These are phyloP conservation scores for Brenthis daphne DNA, from an alignment of 2,888 invertebrate species.

Conservation along the genomic window DNA sequence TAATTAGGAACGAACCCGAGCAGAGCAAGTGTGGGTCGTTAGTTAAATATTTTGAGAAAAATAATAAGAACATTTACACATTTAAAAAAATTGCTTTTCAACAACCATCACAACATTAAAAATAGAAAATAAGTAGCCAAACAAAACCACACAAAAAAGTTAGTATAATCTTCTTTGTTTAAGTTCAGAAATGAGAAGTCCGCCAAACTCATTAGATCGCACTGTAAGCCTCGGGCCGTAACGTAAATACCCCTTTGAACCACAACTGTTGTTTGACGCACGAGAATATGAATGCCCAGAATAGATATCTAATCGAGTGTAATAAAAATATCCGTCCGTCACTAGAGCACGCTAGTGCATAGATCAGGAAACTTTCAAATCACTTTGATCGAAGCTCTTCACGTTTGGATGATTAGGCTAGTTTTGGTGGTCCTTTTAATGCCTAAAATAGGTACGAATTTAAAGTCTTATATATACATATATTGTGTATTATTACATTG, in stretches of 20 bases:
- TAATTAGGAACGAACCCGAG: too few relatives aligned
- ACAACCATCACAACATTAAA: conserved; percentile 32
- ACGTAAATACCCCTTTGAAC: conserved; percentile 44
- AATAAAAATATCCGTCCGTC: conserved; percentile 21
- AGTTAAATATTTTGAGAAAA: too few relatives aligned
- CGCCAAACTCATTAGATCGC: conserved; percentile 57
- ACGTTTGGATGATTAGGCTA: not conserved
- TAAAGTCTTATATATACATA: too few relatives aligned
- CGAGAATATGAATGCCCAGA: conserved; percentile 41
- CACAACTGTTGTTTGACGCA: conserved; percentile 52
- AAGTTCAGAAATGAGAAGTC: conserved; percentile 48
- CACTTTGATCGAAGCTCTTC: conserved; percentile 4
- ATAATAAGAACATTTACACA: too few relatives aligned
- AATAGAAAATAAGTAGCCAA: conserved; percentile 18
- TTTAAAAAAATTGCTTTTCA: too few relatives aligned
- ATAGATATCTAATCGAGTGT: conserved; percentile 28
- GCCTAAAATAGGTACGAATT: too few relatives aligned
- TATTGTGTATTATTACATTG: too few relatives aligned
- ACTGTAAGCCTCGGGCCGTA: conserved; percentile 47
- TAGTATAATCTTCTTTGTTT: conserved; percentile 41
- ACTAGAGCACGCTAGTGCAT: not conserved
- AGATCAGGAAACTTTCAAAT: conserved; percentile 4
- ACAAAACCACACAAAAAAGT: conserved; percentile 21
- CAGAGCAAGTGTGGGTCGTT: too few relatives aligned
- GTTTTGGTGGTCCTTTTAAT: too few relatives aligned